These are phyloP conservation scores for Drosophila recens DNA, from an alignment of 2,888 invertebrate genomes.

Conservation along the genomic window DNA sequence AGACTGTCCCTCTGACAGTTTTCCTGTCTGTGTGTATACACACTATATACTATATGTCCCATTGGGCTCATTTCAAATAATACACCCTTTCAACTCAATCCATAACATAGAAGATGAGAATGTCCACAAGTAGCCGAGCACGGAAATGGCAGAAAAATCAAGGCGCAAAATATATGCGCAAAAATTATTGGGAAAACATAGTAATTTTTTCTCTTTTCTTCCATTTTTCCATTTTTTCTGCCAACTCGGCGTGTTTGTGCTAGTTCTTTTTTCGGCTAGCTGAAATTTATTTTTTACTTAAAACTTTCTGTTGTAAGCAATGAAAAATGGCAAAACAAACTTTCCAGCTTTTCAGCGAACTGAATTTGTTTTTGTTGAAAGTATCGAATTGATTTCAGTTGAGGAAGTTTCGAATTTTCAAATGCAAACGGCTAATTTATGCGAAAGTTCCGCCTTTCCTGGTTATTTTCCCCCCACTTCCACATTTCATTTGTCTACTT, in stretches of 20 bases:
- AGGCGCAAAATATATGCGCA: slow-evolving; percentile 57
- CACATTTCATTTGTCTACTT: slow-evolving; percentile 71
- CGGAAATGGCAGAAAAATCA: slow-evolving; percentile 47
- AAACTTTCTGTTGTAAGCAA: slow-evolving; percentile 80
- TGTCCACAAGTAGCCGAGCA: slow-evolving; percentile 18
- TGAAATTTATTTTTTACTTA: slow-evolving; percentile 80
- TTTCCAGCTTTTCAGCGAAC: slow-evolving; percentile 71
- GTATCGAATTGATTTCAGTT: slow-evolving; percentile 77
- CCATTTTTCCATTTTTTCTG: slow-evolving; percentile 31
- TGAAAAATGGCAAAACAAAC: slow-evolving; percentile 79
- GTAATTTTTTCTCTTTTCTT: slow-evolving; percentile 30
- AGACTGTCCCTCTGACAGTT: slow-evolving; percentile 39
- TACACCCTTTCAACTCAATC: slow-evolving; percentile 14
- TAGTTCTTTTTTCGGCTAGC: slow-evolving; percentile 57
- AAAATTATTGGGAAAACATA: slow-evolving; percentile 57
- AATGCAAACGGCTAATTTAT: slow-evolving; percentile 80
- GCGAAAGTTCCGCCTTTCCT: slow-evolving; percentile 72
- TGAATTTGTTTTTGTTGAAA: slow-evolving; percentile 66
- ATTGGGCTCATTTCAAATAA: slow-evolving; percentile 2
- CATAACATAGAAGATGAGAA: neutral
- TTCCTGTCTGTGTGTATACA: slow-evolving; percentile 18
- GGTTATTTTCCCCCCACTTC: slow-evolving; percentile 46
- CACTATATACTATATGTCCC: neutral
- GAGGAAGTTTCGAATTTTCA: slow-evolving; percentile 71
- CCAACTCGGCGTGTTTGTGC: slow-evolving; percentile 48